Conservation (phyloP, 2,797 vertebrate species). For the Premnoplex brunnescens region DNA sequence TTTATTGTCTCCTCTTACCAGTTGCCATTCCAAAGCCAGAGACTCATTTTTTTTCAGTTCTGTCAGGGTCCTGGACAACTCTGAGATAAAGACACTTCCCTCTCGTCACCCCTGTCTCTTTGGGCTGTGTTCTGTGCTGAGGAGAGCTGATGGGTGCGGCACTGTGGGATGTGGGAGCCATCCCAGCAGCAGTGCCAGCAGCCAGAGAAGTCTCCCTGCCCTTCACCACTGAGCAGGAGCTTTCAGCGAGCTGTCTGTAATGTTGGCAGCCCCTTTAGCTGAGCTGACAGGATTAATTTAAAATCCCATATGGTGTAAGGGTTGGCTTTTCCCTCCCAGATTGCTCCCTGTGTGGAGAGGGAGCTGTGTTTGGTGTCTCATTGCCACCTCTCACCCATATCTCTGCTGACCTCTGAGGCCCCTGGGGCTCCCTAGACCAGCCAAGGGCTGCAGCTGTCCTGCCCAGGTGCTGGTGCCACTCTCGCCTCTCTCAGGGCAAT, state of each 20-base stretch:
- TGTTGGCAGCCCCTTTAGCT: background rate
- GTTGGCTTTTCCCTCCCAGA: constrained; percentile 14
- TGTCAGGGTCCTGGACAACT: background rate
- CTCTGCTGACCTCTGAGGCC: background rate
- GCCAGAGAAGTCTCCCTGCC: background rate
- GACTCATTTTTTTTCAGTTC: background rate
- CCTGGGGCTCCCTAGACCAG: background rate
- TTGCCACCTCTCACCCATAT: background rate
- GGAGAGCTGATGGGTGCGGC: fast-evolving
- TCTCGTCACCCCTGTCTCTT: fast-evolving
- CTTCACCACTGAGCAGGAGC: background rate
- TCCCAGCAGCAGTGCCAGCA: background rate
- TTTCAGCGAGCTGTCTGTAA: constrained; percentile 8
- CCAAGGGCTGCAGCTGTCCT: background rate
- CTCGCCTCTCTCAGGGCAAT: background rate
- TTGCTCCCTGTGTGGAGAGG: background rate
- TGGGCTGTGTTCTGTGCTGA: fast-evolving
- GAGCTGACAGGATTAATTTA: constrained; percentile 42
- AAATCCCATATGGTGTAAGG: constrained; percentile 22
- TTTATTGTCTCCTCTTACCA: background rate
- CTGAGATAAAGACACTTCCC: background rate
- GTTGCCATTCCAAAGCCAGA: background rate
- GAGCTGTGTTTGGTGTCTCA: fast-evolving
- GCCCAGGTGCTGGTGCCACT: background rate
- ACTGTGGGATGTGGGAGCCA: background rate